These are phyloP conservation scores for Crocodylus rhombifer DNA, from an alignment of 2,797 vertebrate species.

Conservation along the genomic window DNA sequence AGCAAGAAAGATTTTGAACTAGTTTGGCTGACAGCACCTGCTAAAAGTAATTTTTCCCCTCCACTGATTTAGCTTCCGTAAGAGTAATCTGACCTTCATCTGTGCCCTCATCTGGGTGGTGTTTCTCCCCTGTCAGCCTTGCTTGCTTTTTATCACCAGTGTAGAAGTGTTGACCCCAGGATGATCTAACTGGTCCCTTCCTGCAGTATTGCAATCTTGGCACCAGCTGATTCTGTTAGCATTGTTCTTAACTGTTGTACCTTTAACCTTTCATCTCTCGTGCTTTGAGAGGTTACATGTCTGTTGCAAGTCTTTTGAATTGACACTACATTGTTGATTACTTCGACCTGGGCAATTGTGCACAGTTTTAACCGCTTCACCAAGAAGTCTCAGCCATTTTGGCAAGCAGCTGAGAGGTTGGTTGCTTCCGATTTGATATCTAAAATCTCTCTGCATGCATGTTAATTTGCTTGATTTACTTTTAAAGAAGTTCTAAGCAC, in stretches of 20 bases:
- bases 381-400: neutral
- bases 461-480: neutral
- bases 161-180: neutral
- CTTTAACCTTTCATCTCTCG: neutral
- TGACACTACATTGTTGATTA: neutral
- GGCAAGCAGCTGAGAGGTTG: fast-evolving
- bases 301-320: neutral
- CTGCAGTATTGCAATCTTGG: neutral
- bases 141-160: fast-evolving
- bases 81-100: neutral
- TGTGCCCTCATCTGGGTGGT: neutral
- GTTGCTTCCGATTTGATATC: neutral
- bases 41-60: neutral
- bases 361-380: fast-evolving
- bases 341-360: neutral
- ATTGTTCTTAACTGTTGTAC: neutral
- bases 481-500: neutral
- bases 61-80: neutral
- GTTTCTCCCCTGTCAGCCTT: neutral
- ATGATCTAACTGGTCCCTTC: neutral
- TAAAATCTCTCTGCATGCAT: no score
- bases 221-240: neutral
- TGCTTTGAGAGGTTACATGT: neutral
- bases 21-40: neutral
- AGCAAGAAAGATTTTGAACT: neutral